Percentiles rank a stretch among this genome's conserved stretches.
Conservation (phyloP, 2,113 vertebrate genomes). For the Atractosteus spatula region DNA sequence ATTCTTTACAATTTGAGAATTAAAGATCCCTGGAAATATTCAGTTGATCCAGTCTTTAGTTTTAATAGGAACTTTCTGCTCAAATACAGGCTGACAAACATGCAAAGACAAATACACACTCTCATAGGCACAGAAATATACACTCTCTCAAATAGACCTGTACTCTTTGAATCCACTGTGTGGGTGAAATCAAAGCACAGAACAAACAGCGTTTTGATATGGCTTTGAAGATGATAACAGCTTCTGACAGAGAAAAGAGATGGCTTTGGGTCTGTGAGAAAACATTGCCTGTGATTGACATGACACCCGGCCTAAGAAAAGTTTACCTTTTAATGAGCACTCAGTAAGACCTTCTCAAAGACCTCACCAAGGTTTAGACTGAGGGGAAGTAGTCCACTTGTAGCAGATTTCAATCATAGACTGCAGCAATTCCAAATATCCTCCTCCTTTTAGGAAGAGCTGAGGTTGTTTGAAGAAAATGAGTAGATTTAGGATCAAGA, state of each 20-base stretch:
- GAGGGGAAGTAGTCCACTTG: conserved; percentile 48
- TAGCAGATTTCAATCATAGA: conserved; percentile 63
- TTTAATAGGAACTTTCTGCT: conserved; percentile 68
- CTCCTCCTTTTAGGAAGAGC: conserved; percentile 53
- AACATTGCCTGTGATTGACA: conserved; percentile 69
- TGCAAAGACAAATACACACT: conserved; percentile 73
- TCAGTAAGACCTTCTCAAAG: conserved; percentile 54
- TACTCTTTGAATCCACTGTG: conserved; percentile 81
- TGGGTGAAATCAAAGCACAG: conserved; percentile 83
- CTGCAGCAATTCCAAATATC: conserved; percentile 50
- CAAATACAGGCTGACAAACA: conserved; percentile 72
- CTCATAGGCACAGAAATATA: conserved; percentile 66
- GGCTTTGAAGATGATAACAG: conserved; percentile 87
- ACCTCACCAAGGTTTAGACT: conserved; percentile 47
- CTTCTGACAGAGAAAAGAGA: conserved; percentile 71
- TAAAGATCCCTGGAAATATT: conserved; percentile 65
- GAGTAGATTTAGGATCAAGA: conserved; percentile 67
- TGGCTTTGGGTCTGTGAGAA: conserved; percentile 60
- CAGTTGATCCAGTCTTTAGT: conserved; percentile 69
- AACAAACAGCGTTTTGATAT: conserved; percentile 89
- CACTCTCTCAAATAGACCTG: conserved; percentile 76
- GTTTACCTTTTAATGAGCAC: conserved; percentile 79
- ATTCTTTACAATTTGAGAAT: conserved; percentile 57
- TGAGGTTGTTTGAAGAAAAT: conserved; percentile 66
- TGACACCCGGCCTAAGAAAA: conserved; percentile 64